Conservation (phyloP, 1,140 invertebrate genomes). For the Aphaenogaster rudis region DNA sequence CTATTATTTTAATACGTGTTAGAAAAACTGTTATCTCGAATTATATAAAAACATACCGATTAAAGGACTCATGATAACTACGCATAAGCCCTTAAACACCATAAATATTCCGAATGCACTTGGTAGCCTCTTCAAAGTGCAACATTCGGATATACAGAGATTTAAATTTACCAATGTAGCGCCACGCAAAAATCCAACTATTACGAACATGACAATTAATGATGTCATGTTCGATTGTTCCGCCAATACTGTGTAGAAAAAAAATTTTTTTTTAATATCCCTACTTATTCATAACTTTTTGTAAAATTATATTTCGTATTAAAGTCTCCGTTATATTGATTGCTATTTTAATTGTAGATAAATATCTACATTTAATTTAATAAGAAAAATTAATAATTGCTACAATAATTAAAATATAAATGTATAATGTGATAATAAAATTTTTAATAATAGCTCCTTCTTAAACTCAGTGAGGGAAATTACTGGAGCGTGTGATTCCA, state of each 20-base stretch:
- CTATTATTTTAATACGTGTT: neutral
- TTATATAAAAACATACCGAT: conserved; percentile 88
- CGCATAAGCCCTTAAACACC: conserved; percentile 92
- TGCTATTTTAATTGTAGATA: neutral
- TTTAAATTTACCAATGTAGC: conserved; percentile 92
- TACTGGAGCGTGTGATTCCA: conserved; percentile 91
- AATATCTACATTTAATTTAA: neutral
- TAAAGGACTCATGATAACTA: conserved; percentile 90
- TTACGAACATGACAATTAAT: conserved; percentile 88
- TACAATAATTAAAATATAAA: neutral
- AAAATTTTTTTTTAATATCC: neutral
- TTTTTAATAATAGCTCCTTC: neutral
- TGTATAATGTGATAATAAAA: neutral
- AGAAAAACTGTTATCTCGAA: conserved; percentile 6
- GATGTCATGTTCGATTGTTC: conserved; percentile 85
- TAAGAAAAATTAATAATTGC: neutral
- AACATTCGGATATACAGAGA: conserved; percentile 91
- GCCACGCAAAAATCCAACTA: conserved; percentile 91
- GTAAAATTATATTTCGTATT: neutral
- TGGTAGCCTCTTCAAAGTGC: conserved; percentile 91
- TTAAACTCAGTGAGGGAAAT: conserved; percentile 79
- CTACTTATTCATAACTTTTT: neutral
- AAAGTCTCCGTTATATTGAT: neutral
- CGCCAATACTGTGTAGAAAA: conserved; percentile 85
- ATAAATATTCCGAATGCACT: conserved; percentile 92